Percentiles rank a stretch among this genome's conserved stretches.
phyloP scores from a whole-genome alignment of 1,140 invertebrate genomes.

The Ceratina japonica region DNA sequence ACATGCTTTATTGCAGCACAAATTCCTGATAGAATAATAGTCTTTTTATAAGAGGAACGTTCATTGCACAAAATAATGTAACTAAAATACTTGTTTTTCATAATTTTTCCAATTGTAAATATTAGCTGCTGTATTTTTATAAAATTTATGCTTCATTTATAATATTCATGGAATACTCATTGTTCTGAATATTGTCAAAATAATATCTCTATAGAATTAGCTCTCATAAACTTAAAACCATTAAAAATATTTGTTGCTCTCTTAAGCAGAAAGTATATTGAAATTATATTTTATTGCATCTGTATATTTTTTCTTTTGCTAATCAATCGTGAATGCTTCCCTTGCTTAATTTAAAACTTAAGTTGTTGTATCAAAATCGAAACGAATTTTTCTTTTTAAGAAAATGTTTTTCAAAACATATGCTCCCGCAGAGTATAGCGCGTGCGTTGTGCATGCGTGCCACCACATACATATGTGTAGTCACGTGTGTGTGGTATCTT shows the following conservation, averaged over 20 bases:
- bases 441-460: slow-evolving; percentile 32
- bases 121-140: neutral
- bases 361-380: neutral
- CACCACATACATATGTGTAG: slow-evolving; percentile 6
- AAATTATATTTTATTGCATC: no score
- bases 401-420: slow-evolving; percentile 33
- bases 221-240: no score
- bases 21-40: neutral
- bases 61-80: neutral
- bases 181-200: neutral
- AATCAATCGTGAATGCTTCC: no score
- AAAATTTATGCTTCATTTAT: neutral
- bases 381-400: neutral
- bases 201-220: neutral
- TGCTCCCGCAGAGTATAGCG: slow-evolving; percentile 34
- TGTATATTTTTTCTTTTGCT: no score
- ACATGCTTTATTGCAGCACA: neutral
- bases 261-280: no score
- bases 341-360: neutral
- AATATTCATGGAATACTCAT: neutral
- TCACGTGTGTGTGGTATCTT: slow-evolving; percentile 27
- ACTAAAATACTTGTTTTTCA: neutral
- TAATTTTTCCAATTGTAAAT: neutral
- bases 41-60: neutral
- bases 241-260: no score